Percentiles rank a stretch among this genome's conserved stretches.
phyloP scores from a whole-genome alignment of 2,113 vertebrate species.

The Mesoclemmys tuberculata region DNA sequence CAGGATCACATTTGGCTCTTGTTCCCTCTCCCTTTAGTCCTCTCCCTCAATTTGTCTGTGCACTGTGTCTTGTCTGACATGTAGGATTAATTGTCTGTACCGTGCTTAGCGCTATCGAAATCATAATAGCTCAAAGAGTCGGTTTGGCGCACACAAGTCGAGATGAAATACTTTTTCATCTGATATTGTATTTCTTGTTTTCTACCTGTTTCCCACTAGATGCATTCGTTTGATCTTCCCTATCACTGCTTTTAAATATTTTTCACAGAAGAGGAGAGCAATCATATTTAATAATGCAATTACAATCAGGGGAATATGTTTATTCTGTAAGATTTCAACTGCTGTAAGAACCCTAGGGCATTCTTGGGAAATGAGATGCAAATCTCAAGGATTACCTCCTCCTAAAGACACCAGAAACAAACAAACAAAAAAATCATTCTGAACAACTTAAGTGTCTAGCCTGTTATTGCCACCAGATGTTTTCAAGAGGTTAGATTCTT shows the following conservation, averaged over 20 bases:
- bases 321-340: constrained; percentile 63
- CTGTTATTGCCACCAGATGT: not conserved
- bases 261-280: constrained; percentile 54
- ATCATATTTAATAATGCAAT: constrained; percentile 73
- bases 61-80: not conserved
- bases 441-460: not conserved
- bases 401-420: constrained; percentile 57
- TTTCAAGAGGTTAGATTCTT: not conserved
- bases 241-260: constrained; percentile 49
- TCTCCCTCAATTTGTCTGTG: not conserved
- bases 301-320: constrained; percentile 69
- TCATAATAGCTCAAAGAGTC: not conserved
- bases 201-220: not conserved
- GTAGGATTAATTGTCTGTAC: not conserved
- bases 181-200: not conserved
- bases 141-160: not conserved
- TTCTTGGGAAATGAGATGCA: constrained; percentile 69
- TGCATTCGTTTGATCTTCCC: constrained; percentile 28
- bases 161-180: not conserved
- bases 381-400: constrained; percentile 67
- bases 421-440: not conserved
- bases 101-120: not conserved
- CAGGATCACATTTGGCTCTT: not conserved
- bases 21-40: not conserved
- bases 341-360: constrained; percentile 62